Evolutionary conservation across 1,140 invertebrate genomes (phyloP).

Genomic region (Drosophila ohnishii): DNA sequence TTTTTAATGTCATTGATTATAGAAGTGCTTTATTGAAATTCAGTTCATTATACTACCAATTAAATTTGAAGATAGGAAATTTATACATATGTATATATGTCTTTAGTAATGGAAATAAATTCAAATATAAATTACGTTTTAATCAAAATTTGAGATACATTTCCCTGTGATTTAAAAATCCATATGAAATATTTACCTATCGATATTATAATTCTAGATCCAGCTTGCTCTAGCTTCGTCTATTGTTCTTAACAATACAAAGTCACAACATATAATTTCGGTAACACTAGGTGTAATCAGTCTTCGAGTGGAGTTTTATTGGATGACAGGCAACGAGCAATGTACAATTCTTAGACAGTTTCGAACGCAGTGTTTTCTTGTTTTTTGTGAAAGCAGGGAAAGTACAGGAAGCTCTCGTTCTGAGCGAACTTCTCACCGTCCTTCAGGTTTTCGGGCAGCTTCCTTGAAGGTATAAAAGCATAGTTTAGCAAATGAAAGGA

Average conservation of each 20-base stretch:
- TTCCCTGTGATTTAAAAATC: not conserved
- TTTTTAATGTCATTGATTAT: too few species aligned
- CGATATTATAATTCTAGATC: not conserved
- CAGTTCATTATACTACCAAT: too few species aligned
- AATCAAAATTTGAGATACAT: too few species aligned
- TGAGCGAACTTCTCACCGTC: slow-evolving; percentile 86
- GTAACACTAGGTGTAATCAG: slow-evolving; percentile 16
- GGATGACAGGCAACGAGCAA: slow-evolving; percentile 6
- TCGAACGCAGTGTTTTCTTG: not conserved
- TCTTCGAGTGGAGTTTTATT: slow-evolving; percentile 8
- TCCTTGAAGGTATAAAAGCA: slow-evolving; percentile 30
- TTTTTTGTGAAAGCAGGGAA: slow-evolving; percentile 45
- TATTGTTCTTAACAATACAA: not conserved
- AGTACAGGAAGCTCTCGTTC: slow-evolving; percentile 74
- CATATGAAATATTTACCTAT: not conserved
- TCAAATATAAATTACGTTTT: not conserved
- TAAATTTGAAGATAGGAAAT: too few species aligned
- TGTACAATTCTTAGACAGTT: slow-evolving; percentile 14
- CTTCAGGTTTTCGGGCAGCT: slow-evolving; percentile 84
- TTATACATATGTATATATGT: too few species aligned
- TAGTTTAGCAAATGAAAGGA: too few species aligned
- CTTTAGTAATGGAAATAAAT: too few species aligned
- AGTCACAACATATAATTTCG: not conserved
- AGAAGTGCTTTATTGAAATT: too few species aligned
- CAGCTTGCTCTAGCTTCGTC: not conserved